These are phyloP conservation scores for Rhinatrema bivittatum DNA, from an alignment of 2,797 vertebrate genomes.

Conservation along the genomic window DNA sequence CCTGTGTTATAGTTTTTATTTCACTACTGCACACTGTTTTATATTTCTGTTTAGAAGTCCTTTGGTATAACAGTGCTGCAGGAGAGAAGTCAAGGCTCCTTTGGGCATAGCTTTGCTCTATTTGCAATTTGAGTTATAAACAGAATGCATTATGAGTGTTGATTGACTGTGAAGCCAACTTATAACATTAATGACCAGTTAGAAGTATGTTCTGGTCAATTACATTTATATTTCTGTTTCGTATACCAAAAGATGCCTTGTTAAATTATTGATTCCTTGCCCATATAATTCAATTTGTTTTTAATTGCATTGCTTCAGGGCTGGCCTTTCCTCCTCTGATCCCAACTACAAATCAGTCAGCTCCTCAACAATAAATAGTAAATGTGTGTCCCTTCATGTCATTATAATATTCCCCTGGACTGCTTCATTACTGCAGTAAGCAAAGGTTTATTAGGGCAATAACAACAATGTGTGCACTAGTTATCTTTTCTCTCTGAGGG, in stretches of 20 bases:
- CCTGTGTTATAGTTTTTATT: too few relatives aligned
- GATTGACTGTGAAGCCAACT: slow-evolving; percentile 10
- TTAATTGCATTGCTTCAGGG: slow-evolving; percentile 48
- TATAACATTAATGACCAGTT: slow-evolving; percentile 38
- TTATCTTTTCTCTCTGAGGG: slow-evolving; percentile 8
- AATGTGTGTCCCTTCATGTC: slow-evolving; percentile 51
- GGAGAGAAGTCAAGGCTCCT: too few relatives aligned
- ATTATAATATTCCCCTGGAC: slow-evolving; percentile 52
- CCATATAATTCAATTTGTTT: slow-evolving; percentile 46
- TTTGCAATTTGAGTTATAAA: too few relatives aligned
- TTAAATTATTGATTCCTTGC: slow-evolving; percentile 54
- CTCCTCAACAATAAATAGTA: slow-evolving; percentile 48
- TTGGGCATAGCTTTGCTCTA: too few relatives aligned
- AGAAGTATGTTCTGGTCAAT: slow-evolving; percentile 44
- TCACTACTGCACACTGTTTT: too few relatives aligned
- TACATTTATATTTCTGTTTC: slow-evolving; percentile 59
- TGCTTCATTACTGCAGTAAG: slow-evolving; percentile 48
- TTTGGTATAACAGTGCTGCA: too few relatives aligned
- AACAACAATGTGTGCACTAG: slow-evolving; percentile 37
- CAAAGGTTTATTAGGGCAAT: slow-evolving; percentile 30
- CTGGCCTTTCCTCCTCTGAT: slow-evolving; percentile 42
- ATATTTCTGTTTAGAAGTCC: too few relatives aligned
- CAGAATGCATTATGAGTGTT: background rate
- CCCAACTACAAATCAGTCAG: slow-evolving; percentile 47
- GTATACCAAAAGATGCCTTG: slow-evolving; percentile 44